Conservation (phyloP, 1,140 invertebrate species). For the Zaprionus capensis region DNA sequence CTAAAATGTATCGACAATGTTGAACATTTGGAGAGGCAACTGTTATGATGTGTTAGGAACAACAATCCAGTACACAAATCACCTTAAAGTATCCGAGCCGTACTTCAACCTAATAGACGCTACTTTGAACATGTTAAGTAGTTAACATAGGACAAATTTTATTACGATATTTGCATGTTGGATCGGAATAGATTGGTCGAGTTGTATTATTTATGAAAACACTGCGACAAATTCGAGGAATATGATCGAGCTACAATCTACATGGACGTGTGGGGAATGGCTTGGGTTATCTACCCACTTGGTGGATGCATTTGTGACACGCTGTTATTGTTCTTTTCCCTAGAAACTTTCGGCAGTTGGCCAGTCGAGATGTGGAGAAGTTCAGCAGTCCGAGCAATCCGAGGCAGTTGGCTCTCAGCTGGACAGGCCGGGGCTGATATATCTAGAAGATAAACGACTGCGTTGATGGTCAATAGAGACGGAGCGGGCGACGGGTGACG, state of each 20-base stretch:
- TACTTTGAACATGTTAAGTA: too few species aligned
- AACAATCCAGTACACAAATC: too few species aligned
- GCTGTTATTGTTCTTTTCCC: constrained; percentile 49
- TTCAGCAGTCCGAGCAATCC: neutral
- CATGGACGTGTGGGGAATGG: neutral
- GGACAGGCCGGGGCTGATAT: constrained; percentile 52
- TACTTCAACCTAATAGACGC: too few species aligned
- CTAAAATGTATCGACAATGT: too few species aligned
- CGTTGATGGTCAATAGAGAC: constrained; percentile 47
- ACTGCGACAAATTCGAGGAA: neutral
- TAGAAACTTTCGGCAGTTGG: constrained; percentile 33
- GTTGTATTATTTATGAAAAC: neutral
- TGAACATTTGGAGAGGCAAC: too few species aligned
- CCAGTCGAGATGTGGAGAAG: constrained; percentile 26
- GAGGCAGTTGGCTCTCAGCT: constrained; percentile 25
- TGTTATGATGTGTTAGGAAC: too few species aligned
- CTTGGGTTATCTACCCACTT: constrained; percentile 1
- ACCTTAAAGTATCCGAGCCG: too few species aligned
- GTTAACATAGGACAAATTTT: too few species aligned
- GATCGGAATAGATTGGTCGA: neutral
- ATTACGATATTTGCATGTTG: too few species aligned
- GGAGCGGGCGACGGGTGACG: constrained; percentile 16
- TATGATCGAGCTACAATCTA: too few species aligned
- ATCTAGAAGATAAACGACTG: constrained; percentile 62
- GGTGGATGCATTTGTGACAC: constrained; percentile 30